Conservation (phyloP, 2,113 vertebrate genomes). For the Phoenicopterus ruber region DNA sequence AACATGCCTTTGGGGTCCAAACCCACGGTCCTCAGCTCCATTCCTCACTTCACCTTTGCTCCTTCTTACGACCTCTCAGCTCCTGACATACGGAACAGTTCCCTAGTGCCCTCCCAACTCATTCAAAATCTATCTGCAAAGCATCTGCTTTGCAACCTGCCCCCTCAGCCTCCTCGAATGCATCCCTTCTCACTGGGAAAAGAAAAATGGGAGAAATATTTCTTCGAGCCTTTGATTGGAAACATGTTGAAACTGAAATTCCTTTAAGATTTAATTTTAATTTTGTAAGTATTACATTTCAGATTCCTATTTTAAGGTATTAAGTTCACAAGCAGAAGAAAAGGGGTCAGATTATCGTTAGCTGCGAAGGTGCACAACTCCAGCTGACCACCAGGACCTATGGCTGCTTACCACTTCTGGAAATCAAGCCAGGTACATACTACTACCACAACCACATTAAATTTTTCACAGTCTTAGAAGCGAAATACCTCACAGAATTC, state of each 20-base stretch:
- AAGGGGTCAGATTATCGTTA: too few species aligned
- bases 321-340: not conserved
- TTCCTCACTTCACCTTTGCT: not conserved
- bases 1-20: not conserved
- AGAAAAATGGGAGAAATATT: not conserved
- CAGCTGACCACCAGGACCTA: not conserved
- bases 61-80: not conserved
- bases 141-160: not conserved
- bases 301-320: not conserved
- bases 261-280: not conserved
- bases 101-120: not conserved
- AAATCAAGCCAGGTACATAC: accelerated
- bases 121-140: not conserved
- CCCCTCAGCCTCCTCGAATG: accelerated
- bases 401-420: not conserved
- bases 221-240: not conserved
- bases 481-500: not conserved
- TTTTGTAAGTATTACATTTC: not conserved
- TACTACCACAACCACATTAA: accelerated
- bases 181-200: not conserved
- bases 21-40: accelerated
- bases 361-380: not conserved
- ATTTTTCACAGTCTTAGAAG: not conserved
- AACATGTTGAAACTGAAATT: not conserved
- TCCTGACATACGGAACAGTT: accelerated